Percentiles rank a stretch among this genome's conserved stretches.
These are phyloP conservation scores for Physella acuta DNA, from an alignment of 1,140 invertebrate species.

Conservation along the genomic window DNA sequence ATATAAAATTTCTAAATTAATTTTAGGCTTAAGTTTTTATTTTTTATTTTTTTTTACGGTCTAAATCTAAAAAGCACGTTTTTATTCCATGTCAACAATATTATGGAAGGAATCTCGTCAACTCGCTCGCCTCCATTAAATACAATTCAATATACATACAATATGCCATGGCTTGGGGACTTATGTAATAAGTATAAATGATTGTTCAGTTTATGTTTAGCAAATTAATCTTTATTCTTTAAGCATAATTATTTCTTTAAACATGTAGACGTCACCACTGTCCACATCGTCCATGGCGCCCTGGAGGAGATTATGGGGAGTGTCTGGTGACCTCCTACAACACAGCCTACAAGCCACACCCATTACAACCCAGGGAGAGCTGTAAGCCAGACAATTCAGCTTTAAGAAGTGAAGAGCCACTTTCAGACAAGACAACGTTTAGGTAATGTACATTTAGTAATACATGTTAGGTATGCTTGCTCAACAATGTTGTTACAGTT, in stretches of 20 bases:
- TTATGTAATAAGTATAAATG: neutral
- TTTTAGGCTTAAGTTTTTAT: too few species aligned
- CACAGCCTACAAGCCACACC: slow-evolving; percentile 49
- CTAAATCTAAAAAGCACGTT: too few species aligned
- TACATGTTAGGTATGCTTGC: too few species aligned
- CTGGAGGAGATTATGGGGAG: slow-evolving; percentile 34
- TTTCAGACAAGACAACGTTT: slow-evolving; percentile 50
- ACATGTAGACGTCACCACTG: slow-evolving; percentile 49
- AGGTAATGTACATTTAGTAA: slow-evolving; percentile 36
- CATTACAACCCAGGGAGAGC: slow-evolving; percentile 36
- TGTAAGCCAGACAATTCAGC: slow-evolving; percentile 47
- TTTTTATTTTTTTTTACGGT: too few species aligned
- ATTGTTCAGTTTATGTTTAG: neutral
- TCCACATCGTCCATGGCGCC: slow-evolving; percentile 45
- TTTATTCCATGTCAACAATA: too few species aligned
- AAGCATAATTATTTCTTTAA: neutral
- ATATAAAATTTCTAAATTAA: too few species aligned
- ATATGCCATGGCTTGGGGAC: neutral
- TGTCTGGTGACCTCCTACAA: slow-evolving; percentile 54
- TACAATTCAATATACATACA: neutral
- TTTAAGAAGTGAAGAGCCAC: slow-evolving; percentile 37
- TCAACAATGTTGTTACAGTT: too few species aligned
- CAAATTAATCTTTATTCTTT: slow-evolving; percentile 15
- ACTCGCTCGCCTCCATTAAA: too few species aligned
- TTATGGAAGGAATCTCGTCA: too few species aligned